Percentiles rank a stretch among this genome's conserved stretches.
Conservation (phyloP, 2,888 invertebrate species). For the Drosophila paramelanica region DNA sequence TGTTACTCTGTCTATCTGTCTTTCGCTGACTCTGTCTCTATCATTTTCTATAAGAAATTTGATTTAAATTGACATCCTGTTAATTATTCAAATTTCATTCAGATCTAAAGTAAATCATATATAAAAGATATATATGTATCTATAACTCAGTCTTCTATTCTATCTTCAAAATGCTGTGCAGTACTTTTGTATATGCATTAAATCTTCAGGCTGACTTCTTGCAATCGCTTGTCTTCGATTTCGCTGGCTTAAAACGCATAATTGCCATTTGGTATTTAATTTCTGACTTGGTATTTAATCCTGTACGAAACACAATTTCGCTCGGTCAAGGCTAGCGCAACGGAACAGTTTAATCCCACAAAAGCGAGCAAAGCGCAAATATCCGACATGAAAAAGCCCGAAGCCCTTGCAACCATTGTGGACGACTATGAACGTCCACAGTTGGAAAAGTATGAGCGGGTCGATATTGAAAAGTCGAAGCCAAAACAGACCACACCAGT, state of each 20-base stretch:
- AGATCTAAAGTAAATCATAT: no score
- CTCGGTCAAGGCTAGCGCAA: slow-evolving; percentile 53
- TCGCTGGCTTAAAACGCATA: neutral
- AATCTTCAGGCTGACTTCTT: neutral
- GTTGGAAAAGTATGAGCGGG: slow-evolving; percentile 88
- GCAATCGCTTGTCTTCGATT: neutral
- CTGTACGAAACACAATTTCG: slow-evolving; percentile 14
- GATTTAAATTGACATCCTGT: no score
- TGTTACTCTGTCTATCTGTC: neutral
- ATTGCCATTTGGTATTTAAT: neutral
- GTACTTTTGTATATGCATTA: no score
- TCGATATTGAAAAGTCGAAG: slow-evolving; percentile 85
- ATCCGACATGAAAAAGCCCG: slow-evolving; percentile 85
- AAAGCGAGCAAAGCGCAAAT: slow-evolving; percentile 76
- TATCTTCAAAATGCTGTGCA: neutral
- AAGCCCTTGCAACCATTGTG: slow-evolving; percentile 87
- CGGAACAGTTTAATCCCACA: slow-evolving; percentile 82
- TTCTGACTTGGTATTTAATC: slow-evolving; percentile 3
- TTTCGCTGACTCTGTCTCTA: neutral
- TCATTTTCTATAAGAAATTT: no score
- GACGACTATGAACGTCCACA: slow-evolving; percentile 91
- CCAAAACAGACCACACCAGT: slow-evolving; percentile 54
- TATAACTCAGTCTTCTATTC: neutral
- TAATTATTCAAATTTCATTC: no score
- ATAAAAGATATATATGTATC: neutral